Evolutionary conservation across 2,113 vertebrate species (phyloP).

Genomic region (Bubo scandiacus): DNA sequence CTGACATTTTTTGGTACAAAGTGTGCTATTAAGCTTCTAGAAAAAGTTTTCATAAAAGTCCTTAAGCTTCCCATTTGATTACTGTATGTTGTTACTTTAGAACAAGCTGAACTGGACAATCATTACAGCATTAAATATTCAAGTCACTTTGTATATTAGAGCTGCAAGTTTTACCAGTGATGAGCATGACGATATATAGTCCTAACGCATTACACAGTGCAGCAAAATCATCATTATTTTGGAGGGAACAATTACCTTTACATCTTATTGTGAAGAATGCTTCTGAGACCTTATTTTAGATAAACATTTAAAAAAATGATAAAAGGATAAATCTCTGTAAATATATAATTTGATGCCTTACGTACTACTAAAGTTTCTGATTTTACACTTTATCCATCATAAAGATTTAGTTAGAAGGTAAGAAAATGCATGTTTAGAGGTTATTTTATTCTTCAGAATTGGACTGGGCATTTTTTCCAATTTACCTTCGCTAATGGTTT

Average conservation of each 20-base stretch:
- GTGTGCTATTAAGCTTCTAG: conserved; percentile 59
- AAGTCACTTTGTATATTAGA: conserved; percentile 57
- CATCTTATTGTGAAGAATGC: neutral
- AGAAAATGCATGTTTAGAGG: neutral
- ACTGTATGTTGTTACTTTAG: conserved; percentile 16
- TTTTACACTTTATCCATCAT: conserved; percentile 22
- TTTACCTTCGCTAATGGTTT: neutral
- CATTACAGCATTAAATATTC: conserved; percentile 58
- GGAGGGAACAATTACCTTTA: neutral
- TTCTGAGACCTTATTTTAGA: conserved; percentile 20
- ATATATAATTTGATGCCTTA: conserved; percentile 7
- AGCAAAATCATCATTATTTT: conserved; percentile 29
- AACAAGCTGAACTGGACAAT: conserved; percentile 63
- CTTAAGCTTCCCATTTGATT: conserved; percentile 58
- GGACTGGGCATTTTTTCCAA: neutral
- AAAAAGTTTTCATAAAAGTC: conserved; percentile 49
- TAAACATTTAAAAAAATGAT: neutral
- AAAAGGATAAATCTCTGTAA: conserved; percentile 24
- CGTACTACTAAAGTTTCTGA: conserved; percentile 18
- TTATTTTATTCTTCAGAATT: neutral
- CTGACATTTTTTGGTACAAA: conserved; percentile 79
- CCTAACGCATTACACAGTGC: neutral
- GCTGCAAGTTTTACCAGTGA: conserved; percentile 46
- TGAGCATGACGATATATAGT: neutral
- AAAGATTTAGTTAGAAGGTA: conserved; percentile 15